Evolutionary conservation across 2,888 invertebrate genomes (phyloP), one percentile per base, ranked within the genome.

Genomic region (Ligdia adustata): DNA sequence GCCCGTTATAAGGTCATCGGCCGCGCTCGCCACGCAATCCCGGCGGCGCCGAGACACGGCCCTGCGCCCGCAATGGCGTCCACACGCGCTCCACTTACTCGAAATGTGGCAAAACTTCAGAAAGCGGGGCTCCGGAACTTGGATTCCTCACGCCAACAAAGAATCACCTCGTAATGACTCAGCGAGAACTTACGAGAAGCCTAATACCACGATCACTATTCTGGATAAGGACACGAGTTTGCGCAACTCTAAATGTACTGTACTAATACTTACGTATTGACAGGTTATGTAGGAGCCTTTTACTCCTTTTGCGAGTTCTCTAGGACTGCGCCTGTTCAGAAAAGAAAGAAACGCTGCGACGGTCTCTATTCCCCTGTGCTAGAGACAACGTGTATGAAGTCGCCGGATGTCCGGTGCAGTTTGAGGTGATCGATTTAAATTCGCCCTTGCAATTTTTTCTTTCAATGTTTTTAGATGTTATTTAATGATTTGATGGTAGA

Each of bases 241-340:
- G 62, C 70, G 70, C 64, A 71, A 67, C 64, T 64, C 60, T 73
- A 64, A 39, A 44, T 58, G 67, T 64, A 72, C 64, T 70, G 74
- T 77, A 83, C 77, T 77, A 62, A 72, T 86, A 90, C 90, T 90
- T 81, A 91, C 90, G 76, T 87, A 88, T 79, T 89, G 79, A 90
- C 90, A 90, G 90, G 90, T 91, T 90, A 90, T 82, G 88, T 88
- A 90, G 90, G 90, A 91, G 90, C 89, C 88, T 88, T 89, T 87
- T 86, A 91, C 90, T 90, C 90, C 90, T 91, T 88, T 87, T 85
- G 85, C 89, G 86, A 78, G 84, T 88, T 87, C 78, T 75, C 87
- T 81, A 80, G 85, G 83, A 90, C 90, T 90, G 90, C 90, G 89
- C 89, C 84, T 89, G 88, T 88, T 86, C 87, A 80, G 87, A 87